phyloP scores from a whole-genome alignment of 2,888 invertebrate genomes.

The Theristus sp. region DNA sequence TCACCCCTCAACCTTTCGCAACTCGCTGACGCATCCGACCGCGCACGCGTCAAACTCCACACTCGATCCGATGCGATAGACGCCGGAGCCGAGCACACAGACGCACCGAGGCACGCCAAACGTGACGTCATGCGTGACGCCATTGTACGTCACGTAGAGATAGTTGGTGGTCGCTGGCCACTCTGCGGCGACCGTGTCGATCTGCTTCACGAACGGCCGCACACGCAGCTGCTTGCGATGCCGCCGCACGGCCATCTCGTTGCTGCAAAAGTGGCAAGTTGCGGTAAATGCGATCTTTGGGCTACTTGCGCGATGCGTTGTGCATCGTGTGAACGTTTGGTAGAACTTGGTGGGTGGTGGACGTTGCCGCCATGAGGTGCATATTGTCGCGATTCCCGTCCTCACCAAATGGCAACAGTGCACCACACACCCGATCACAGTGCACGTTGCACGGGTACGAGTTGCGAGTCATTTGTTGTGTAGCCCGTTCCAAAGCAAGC shows the following conservation, averaged over 20 bases:
- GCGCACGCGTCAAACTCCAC: constrained; percentile 99
- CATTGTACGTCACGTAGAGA: constrained; percentile 91
- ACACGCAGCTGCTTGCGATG: constrained; percentile 38
- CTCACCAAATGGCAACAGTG: constrained; percentile 4
- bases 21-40: constrained; percentile 77
- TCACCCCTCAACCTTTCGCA: constrained; percentile 43
- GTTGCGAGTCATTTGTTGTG: too few relatives aligned
- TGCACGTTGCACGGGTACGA: too few relatives aligned
- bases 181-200: constrained; percentile 96
- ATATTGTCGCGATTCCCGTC: not conserved
- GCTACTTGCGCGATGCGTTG: too few relatives aligned
- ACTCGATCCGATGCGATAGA: constrained; percentile 86
- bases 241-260: constrained; percentile 27
- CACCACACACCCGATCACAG: too few relatives aligned
- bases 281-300: too few relatives aligned
- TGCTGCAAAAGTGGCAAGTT: constrained; percentile 28
- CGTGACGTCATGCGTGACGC: constrained; percentile 52
- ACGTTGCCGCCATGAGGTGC: not conserved
- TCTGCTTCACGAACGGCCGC: constrained; percentile 76
- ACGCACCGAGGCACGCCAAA: constrained; percentile 15
- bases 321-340: too few relatives aligned
- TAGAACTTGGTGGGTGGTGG: not conserved
- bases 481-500: too few relatives aligned
- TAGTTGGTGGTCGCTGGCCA: constrained; percentile 98
- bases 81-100: constrained; percentile 51